These are phyloP conservation scores for Arothron firmamentum DNA, from an alignment of 2,113 vertebrate genomes.

Conservation along the genomic window DNA sequence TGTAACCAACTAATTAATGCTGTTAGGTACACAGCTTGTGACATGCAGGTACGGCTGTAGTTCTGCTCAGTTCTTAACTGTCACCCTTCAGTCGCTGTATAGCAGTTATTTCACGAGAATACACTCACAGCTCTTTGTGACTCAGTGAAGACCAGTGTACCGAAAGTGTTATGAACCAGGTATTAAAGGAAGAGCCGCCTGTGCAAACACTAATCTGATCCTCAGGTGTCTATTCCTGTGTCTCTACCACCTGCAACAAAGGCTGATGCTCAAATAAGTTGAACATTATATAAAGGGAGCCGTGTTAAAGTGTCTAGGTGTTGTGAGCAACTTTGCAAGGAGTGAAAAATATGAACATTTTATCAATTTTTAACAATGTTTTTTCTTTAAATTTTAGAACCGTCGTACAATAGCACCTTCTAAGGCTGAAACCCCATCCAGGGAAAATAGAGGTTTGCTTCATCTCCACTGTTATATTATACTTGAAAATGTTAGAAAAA, in stretches of 20 bases:
- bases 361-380: background rate
- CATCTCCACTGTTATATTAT: too few relatives aligned
- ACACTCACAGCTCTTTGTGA: background rate
- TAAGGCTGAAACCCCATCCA: constrained; percentile 86
- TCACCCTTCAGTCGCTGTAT: background rate
- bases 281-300: background rate
- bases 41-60: too few relatives aligned
- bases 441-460: constrained; percentile 90
- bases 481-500: too few relatives aligned
- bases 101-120: background rate
- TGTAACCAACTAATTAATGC: constrained; percentile 24
- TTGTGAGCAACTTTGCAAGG: too few relatives aligned
- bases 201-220: constrained; percentile 26
- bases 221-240: constrained; percentile 29
- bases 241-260: background rate
- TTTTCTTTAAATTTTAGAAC: constrained; percentile 73
- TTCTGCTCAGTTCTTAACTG: background rate
- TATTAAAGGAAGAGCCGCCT: constrained; percentile 10
- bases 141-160: background rate
- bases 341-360: background rate
- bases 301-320: too few relatives aligned
- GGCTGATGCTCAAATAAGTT: background rate
- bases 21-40: background rate
- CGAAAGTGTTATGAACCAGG: background rate
- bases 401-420: constrained; percentile 81